Percentiles rank a stretch among this genome's conserved stretches.
phyloP scores from a whole-genome alignment of 1,140 invertebrate species.

The Pachypeltis micranthus region DNA sequence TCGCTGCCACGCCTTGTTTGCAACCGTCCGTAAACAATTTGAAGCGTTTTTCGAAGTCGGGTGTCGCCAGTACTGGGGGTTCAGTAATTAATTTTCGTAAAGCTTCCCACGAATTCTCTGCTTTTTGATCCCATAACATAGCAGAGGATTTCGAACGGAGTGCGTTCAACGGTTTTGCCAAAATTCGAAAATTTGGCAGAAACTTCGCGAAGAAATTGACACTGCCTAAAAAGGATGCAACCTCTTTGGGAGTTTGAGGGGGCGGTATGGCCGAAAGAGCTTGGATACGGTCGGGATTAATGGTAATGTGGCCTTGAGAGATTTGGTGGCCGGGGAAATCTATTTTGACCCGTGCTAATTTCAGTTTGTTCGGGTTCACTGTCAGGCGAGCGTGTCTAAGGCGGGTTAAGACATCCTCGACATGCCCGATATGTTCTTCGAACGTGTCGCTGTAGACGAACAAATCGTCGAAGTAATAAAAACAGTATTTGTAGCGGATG shows the following conservation, averaged over 20 bases:
- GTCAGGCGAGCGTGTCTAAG: conserved; percentile 18
- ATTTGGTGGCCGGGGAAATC: conserved; percentile 19
- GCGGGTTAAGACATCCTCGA: conserved; percentile 20
- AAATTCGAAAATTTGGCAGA: not conserved
- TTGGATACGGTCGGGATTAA: conserved; percentile 11
- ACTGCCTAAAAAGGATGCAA: not conserved
- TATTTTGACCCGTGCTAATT: conserved; percentile 10
- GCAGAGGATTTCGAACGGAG: not conserved
- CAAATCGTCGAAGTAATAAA: conserved; percentile 32
- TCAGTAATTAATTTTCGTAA: not conserved
- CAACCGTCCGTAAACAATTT: not conserved
- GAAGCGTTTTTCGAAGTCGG: not conserved
- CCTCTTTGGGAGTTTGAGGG: conserved; percentile 11
- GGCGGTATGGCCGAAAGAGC: conserved; percentile 18
- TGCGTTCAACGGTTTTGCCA: not conserved
- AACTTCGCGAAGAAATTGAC: not conserved
- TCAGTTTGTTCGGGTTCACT: conserved; percentile 19
- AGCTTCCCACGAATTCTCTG: not conserved
- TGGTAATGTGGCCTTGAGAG: not conserved
- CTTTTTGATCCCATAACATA: not conserved
- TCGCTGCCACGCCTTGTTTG: not conserved
- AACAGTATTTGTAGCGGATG: not conserved
- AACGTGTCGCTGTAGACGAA: conserved; percentile 21
- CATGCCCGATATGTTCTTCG: conserved; percentile 24
- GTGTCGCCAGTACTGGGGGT: not conserved